These are phyloP conservation scores for Paralichthys olivaceus DNA, from an alignment of 2,113 vertebrate species.

Conservation along the genomic window DNA sequence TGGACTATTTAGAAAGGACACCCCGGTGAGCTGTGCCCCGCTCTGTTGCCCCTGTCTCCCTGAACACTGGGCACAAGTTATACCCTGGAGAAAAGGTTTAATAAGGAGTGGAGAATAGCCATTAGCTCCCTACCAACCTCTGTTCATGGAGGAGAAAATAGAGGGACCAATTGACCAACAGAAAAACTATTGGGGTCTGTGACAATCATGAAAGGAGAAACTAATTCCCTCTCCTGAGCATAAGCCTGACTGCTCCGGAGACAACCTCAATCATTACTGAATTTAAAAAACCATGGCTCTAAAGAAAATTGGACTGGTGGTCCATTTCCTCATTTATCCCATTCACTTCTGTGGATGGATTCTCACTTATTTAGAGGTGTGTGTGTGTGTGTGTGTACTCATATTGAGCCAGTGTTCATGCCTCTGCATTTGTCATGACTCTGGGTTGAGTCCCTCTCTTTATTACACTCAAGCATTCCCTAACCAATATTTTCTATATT, in stretches of 20 bases:
- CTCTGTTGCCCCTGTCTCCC: conserved; percentile 66
- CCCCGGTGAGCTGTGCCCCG: conserved; percentile 69
- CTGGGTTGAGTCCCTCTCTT: not conserved
- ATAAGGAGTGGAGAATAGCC: conserved; percentile 75
- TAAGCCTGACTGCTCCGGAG: conserved; percentile 13
- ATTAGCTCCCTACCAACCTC: conserved; percentile 75
- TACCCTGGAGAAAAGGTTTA: conserved; percentile 74
- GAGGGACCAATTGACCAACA: conserved; percentile 59
- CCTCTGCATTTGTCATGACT: conserved; percentile 31
- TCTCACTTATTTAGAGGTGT: not conserved
- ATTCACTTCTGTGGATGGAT: conserved; percentile 7
- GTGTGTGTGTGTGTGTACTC: conserved; percentile 2
- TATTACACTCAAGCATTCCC: not conserved
- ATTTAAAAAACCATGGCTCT: conserved; percentile 9
- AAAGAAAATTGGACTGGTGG: not conserved
- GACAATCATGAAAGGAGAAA: conserved; percentile 63
- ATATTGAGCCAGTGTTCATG: conserved; percentile 11
- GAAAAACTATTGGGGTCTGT: conserved; percentile 56
- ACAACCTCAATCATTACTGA: conserved; percentile 22
- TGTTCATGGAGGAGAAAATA: conserved; percentile 71
- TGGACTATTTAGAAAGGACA: conserved; percentile 74
- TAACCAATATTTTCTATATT: conserved; percentile 9
- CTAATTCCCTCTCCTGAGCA: conserved; percentile 55
- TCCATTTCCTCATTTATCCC: not conserved
- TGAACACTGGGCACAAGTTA: conserved; percentile 72